Conservation (phyloP, 2,888 invertebrate genomes). For the Branchipolynoe longqiensis region DNA sequence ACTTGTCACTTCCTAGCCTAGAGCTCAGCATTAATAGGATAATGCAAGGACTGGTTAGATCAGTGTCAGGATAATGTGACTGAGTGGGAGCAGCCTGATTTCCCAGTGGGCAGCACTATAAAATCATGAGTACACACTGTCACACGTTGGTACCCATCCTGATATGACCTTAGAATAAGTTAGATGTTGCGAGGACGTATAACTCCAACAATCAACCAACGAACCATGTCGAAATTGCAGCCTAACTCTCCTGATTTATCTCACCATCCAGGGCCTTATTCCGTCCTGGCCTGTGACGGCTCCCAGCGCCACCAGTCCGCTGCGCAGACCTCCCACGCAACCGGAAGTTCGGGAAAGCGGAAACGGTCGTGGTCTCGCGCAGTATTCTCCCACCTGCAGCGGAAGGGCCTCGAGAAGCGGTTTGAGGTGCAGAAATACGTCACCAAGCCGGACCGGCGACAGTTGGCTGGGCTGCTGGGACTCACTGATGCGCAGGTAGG, state of each 20-base stretch:
- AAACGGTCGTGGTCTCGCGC: constrained; percentile 97
- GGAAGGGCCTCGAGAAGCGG: constrained; percentile 95
- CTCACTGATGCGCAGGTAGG: constrained; percentile 94
- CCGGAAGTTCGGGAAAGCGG: constrained; percentile 83
- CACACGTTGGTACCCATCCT: too few species aligned
- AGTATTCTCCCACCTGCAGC: constrained; percentile 95
- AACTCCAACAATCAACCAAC: neutral
- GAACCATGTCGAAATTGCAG: neutral
- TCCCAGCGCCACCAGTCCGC: neutral
- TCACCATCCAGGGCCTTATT: constrained; percentile 45
- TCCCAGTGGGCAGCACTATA: too few species aligned
- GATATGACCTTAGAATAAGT: too few species aligned
- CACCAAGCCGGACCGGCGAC: constrained; percentile 95
- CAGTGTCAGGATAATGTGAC: too few species aligned
- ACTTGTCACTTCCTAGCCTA: too few species aligned
- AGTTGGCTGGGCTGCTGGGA: constrained; percentile 94
- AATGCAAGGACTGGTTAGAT: too few species aligned
- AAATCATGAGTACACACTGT: too few species aligned
- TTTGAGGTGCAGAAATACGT: constrained; percentile 98
- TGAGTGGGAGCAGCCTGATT: too few species aligned
- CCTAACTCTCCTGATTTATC: too few species aligned
- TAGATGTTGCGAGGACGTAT: too few species aligned
- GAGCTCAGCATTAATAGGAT: too few species aligned
- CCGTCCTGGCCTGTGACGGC: constrained; percentile 7
- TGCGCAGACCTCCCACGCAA: neutral